Percentiles rank a stretch among this genome's conserved stretches.
Evolutionary conservation across 2,888 invertebrate species (phyloP).

Genomic region (Yponomeuta sedellus): DNA sequence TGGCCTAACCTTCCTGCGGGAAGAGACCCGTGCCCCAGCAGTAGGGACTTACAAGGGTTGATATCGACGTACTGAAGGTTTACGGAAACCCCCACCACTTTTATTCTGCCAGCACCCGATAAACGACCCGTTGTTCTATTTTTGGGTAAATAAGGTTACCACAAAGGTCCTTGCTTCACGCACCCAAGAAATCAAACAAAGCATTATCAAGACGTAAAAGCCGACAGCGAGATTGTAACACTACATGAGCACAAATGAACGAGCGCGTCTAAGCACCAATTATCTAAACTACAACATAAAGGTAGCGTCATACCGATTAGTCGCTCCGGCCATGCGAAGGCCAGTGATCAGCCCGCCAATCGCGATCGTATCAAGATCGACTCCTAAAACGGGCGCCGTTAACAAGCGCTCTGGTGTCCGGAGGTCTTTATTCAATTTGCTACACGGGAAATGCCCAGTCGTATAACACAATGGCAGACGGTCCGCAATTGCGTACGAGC

Average conservation of each 20-base stretch:
- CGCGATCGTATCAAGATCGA: slow-evolving; percentile 2
- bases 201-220: neutral
- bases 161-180: too few relatives aligned
- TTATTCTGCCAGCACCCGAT: too few relatives aligned
- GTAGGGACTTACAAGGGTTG: too few relatives aligned
- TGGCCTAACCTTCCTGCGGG: too few relatives aligned
- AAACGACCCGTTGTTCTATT: too few relatives aligned
- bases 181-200: too few relatives aligned
- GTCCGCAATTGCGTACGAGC: neutral
- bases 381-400: neutral
- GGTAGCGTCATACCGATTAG: neutral
- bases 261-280: neutral
- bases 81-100: too few relatives aligned
- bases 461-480: slow-evolving; percentile 25
- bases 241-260: neutral
- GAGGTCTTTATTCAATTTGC: slow-evolving; percentile 48
- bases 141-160: too few relatives aligned
- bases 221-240: neutral
- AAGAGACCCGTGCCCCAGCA: too few relatives aligned
- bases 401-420: neutral
- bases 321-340: neutral
- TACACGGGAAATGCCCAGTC: slow-evolving; percentile 23
- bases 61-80: too few relatives aligned
- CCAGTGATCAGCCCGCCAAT: slow-evolving; percentile 9
- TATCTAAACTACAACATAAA: neutral